Evolutionary conservation across 1,140 invertebrate genomes (phyloP).

Genomic region (Plodia interpunctella): DNA sequence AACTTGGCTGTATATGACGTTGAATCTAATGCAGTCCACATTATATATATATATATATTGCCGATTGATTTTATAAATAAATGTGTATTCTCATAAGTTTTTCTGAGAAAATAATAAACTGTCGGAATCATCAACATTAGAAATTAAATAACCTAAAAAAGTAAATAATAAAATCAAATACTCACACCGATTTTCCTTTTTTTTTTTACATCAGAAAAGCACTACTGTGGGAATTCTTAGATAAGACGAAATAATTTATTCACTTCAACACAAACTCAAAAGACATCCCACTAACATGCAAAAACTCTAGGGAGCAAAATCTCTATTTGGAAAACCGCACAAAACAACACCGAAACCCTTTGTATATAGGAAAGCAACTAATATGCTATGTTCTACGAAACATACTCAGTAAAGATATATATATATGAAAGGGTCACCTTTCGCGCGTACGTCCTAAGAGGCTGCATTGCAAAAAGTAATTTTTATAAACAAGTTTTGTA

Average conservation of each 20-base stretch:
- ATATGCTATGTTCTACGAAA: slow-evolving; percentile 16
- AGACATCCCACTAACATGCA: background rate
- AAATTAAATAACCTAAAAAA: too few relatives aligned
- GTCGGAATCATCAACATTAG: too few relatives aligned
- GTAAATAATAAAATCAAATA: too few relatives aligned
- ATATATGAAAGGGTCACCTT: slow-evolving; percentile 61
- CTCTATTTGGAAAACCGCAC: slow-evolving; percentile 13
- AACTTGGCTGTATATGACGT: background rate
- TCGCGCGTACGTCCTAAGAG: slow-evolving; percentile 67
- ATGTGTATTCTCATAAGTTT: too few relatives aligned
- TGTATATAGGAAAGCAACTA: slow-evolving; percentile 13
- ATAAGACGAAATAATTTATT: background rate
- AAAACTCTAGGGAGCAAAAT: slow-evolving; percentile 5
- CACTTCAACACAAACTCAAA: background rate
- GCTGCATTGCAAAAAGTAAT: slow-evolving; percentile 64
- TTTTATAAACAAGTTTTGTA: slow-evolving; percentile 5
- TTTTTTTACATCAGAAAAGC: too few relatives aligned
- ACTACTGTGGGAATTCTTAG: too few relatives aligned
- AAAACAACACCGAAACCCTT: slow-evolving; percentile 18
- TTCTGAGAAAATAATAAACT: too few relatives aligned
- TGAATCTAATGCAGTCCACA: too few relatives aligned
- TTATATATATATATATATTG: too few relatives aligned
- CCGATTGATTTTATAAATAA: too few relatives aligned
- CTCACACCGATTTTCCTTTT: too few relatives aligned
- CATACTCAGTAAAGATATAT: slow-evolving; percentile 35